Conservation (phyloP, 2,797 vertebrate genomes). For the Eleutherodactylus coqui region DNA sequence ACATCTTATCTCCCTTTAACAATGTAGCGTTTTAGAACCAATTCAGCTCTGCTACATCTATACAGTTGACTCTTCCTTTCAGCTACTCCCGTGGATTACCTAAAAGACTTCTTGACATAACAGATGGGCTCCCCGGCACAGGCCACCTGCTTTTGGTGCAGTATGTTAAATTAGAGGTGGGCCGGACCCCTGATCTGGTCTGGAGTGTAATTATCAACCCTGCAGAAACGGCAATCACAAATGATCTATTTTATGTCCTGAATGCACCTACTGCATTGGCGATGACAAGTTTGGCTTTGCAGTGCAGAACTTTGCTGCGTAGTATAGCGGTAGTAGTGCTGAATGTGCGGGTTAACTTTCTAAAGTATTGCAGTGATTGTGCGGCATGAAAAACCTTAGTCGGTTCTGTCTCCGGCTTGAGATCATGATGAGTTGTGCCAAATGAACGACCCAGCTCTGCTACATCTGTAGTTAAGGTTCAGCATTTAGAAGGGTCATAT, state of each 20-base stretch:
- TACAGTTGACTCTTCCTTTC: not conserved
- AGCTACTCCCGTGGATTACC: not conserved
- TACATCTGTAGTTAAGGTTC: not conserved
- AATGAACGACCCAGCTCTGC: not conserved
- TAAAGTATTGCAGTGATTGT: not conserved
- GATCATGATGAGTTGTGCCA: not conserved
- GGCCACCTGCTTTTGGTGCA: slow-evolving; percentile 33
- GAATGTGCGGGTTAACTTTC: not conserved
- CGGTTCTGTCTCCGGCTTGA: no score
- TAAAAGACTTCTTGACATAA: not conserved
- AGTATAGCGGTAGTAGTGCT: not conserved
- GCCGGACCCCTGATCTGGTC: slow-evolving; percentile 27
- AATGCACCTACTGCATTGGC: not conserved
- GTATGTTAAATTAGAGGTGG: slow-evolving; percentile 29
- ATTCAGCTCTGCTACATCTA: slow-evolving; percentile 11
- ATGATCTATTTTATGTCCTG: not conserved
- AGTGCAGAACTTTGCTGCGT: not conserved
- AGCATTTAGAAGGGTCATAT: not conserved
- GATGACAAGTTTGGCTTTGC: not conserved
- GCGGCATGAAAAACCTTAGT: no score
- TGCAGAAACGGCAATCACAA: slow-evolving; percentile 1
- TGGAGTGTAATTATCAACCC: slow-evolving; percentile 9
- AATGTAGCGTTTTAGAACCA: not conserved
- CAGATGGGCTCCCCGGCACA: not conserved
- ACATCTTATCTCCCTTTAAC: not conserved